Base-by-base conservation (phyloP, 2,797 vertebrate genomes). In the Thamnophis elegans region DNA sequence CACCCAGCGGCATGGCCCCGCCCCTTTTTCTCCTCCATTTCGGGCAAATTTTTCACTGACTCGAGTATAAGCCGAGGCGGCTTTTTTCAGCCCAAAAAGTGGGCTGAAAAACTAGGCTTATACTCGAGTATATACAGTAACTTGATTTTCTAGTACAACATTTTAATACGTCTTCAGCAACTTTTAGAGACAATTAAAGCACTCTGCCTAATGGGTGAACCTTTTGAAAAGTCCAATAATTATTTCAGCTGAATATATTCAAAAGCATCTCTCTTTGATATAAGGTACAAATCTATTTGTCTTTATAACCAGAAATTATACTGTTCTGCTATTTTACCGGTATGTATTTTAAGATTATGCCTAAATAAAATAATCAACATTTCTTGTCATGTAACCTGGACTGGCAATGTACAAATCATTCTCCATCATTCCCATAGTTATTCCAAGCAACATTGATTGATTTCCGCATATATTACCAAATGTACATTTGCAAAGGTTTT, bases 141-240 rank as follows among this genome's bases (percentile, higher is more conserved):
- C 32, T 73, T 25, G 28, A 28, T 9, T 53, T 65, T 42, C 51
- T 28, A 65, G 73, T 11, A 55, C 4, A 55, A 60, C 55, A 62
- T 47, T 88, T 28, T 25, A 42, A 55, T 78, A 53, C 22, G 7
- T n/a, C 13, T 85, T 85, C 90, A 91, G 36, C 32, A 85, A 56
- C n/a, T 89, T 55, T 62, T 87, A 14, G 5, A 55, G 18, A 51
- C 92, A 92, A 94, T 86, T 90, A 56, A 42, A 65, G 47, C 26
- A 36, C 5, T 89, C 25, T 85, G 16, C 25, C 26, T 89, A 56
- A 62, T 85, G 18, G 59, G 56, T 32, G 58, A 93, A 53, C 16
- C 68, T n/a, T 89, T 91, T 82, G 87, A 73, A 73, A 54, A 94
- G 20, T 91, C 56, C 89, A 88, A 89, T 89, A 68, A 10, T 78